phyloP scores from a whole-genome alignment of 2,797 vertebrate genomes.

The Acrossocheilus wenchowensis region DNA sequence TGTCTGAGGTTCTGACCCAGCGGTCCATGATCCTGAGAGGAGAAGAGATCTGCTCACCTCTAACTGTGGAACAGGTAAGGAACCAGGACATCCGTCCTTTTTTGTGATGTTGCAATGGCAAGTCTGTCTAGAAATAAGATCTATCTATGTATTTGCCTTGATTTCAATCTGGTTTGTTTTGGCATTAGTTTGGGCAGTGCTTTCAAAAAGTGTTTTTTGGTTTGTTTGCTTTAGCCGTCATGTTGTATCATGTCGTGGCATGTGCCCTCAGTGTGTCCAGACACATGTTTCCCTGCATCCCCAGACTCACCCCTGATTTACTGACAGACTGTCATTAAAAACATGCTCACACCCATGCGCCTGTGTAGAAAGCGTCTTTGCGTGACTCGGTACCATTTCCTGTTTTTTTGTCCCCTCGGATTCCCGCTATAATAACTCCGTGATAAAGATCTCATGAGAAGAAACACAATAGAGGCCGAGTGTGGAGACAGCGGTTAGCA shows the following conservation, averaged over 20 bases:
- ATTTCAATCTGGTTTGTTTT: background rate
- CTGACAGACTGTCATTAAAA: conserved; percentile 54
- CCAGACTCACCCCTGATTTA: conserved; percentile 47
- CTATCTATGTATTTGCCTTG: background rate
- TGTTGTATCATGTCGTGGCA: background rate
- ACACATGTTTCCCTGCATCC: conserved; percentile 27
- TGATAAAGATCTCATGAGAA: conserved; percentile 77
- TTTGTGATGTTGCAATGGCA: background rate
- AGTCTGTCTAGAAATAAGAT: background rate
- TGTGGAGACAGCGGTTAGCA: conserved; percentile 65
- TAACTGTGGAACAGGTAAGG: conserved; percentile 89
- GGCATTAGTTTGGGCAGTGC: background rate
- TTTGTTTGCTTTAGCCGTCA: background rate
- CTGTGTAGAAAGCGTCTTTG: conserved; percentile 74
- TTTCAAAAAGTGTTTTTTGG: conserved; percentile 1
- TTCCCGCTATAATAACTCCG: conserved; percentile 77
- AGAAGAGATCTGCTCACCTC: conserved; percentile 92
- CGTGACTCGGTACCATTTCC: conserved; percentile 81
- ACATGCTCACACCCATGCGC: conserved; percentile 66
- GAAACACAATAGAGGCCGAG: conserved; percentile 75
- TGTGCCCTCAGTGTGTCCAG: conserved; percentile 31
- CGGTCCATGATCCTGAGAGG: conserved; percentile 92
- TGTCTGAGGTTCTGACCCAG: conserved; percentile 91
- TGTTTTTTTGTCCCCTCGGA: conserved; percentile 79
- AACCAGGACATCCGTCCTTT: background rate